phyloP scores from a whole-genome alignment of 2,888 invertebrate species.

The Ischnus inquisitorius region DNA sequence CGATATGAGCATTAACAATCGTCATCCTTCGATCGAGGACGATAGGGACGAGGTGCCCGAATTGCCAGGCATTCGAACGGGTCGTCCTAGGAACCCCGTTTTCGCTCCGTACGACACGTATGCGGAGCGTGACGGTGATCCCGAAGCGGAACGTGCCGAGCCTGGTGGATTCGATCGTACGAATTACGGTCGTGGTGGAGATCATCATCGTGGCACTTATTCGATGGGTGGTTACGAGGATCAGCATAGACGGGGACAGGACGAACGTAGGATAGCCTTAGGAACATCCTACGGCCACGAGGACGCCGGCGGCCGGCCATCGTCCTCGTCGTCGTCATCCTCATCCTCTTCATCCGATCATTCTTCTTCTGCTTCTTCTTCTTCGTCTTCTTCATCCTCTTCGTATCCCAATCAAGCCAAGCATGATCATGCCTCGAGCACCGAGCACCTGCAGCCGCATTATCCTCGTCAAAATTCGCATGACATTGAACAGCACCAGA shows the following conservation, averaged over 20 bases:
- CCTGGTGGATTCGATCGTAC: slow-evolving; percentile 71
- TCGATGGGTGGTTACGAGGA: slow-evolving; percentile 71
- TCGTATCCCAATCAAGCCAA: slow-evolving; percentile 72
- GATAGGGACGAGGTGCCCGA: slow-evolving; percentile 77
- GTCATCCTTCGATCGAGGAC: slow-evolving; percentile 67
- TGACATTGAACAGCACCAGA: slow-evolving; percentile 77
- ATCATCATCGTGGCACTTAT: slow-evolving; percentile 62
- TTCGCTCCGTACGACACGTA: slow-evolving; percentile 77
- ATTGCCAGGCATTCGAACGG: slow-evolving; percentile 76
- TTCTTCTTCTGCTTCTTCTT: slow-evolving; percentile 68
- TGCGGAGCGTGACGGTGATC: slow-evolving; percentile 67
- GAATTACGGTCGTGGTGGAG: slow-evolving; percentile 65
- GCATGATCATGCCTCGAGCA: slow-evolving; percentile 82
- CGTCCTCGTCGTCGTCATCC: slow-evolving; percentile 53
- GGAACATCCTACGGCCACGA: slow-evolving; percentile 65
- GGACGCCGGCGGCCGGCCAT: slow-evolving; percentile 48
- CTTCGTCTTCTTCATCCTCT: slow-evolving; percentile 74
- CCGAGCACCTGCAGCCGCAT: slow-evolving; percentile 79
- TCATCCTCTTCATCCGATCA: slow-evolving; percentile 68
- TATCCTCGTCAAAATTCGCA: slow-evolving; percentile 81
- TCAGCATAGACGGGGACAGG: slow-evolving; percentile 66
- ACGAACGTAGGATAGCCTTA: slow-evolving; percentile 66
- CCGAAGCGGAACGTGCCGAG: slow-evolving; percentile 66
- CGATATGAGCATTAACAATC: slow-evolving; percentile 67
- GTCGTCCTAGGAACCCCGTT: slow-evolving; percentile 76